phyloP scores from a whole-genome alignment of 2,113 vertebrate species.

The Pseudopipra pipra region DNA sequence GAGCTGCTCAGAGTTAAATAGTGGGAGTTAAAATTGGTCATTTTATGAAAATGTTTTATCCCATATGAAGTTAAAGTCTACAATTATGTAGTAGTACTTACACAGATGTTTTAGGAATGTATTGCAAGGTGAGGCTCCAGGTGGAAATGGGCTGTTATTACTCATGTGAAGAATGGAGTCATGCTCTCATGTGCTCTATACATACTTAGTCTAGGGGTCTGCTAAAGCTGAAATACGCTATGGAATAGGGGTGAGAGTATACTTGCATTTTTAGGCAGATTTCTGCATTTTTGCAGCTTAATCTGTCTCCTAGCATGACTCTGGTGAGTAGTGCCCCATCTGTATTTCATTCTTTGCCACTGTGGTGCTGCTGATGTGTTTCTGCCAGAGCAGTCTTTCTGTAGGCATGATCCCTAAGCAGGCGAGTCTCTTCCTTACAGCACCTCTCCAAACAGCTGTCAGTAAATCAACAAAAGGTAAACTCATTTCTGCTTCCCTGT shows the following conservation, averaged over 20 bases:
- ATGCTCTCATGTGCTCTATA: background rate
- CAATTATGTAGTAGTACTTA: background rate
- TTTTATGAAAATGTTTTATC: background rate
- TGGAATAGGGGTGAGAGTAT: background rate
- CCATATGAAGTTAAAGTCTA: background rate
- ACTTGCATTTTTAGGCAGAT: background rate
- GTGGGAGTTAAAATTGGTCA: background rate
- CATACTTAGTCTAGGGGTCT: background rate
- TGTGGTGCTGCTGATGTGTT: rapidly evolving
- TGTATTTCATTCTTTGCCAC: background rate
- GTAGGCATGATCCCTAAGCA: background rate
- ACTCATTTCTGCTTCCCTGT: background rate
- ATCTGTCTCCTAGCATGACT: background rate
- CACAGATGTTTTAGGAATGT: background rate
- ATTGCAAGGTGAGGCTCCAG: background rate
- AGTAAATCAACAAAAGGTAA: background rate
- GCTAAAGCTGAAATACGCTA: background rate
- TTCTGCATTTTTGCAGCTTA: background rate
- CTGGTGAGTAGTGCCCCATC: background rate
- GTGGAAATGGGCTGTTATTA: background rate
- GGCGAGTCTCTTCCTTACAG: rapidly evolving
- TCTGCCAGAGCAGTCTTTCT: background rate
- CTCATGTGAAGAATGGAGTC: background rate
- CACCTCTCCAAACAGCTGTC: background rate
- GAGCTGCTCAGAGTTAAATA: rapidly evolving